Base-by-base conservation (phyloP, 2,888 invertebrate species). In the Tanytarsus gracilentus region DNA sequence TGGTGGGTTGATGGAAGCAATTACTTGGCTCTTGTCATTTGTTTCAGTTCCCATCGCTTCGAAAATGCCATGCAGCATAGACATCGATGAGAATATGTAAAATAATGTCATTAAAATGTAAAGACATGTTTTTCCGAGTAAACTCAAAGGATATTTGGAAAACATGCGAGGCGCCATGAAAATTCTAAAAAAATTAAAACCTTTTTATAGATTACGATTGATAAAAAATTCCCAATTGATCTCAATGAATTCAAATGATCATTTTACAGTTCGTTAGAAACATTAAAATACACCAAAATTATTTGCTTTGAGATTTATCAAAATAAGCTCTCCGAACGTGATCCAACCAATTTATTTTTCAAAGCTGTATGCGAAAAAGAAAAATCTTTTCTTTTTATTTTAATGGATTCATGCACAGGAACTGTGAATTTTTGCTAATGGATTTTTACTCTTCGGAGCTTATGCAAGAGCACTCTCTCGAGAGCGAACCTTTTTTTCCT, bases 61-160 rank as follows among this genome's bases (percentile, higher is more conserved):
- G 30, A 25, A 25, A 49, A 49, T 18, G 16, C 9, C 21, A 18
- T 18, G 44, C 16, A 18, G 44, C 11, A 44, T 44, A 21, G n/a
- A 9, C 26, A 5, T 26, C 25, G 14, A n/a, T 23, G 26, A 36
- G 11, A 40, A 58, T 36, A 53, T 58, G 27, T 58, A 21, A 58
- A 58, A 48, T 58, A 58, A 48, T 58, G 58, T 58, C 58, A 48
- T 58, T 58, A 58, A 39, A 48, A 48, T 48, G 58, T 44, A 58
- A 58, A 58, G 49, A 49, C 49, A 48, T 39, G 55, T 33, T 23
- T 39, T 25, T 44, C 9, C 18, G 23, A 44, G 23, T 23, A 23
- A 44, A 23, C 9, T 44, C 21, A 23, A 44, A 44, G 8, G 44
- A 18, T 44, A 5, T n/a, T n/a, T n/a, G n/a, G n/a, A n/a, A n/a